These are phyloP conservation scores for Hucho hucho DNA, from an alignment of 2,113 vertebrate species.

Conservation along the genomic window DNA sequence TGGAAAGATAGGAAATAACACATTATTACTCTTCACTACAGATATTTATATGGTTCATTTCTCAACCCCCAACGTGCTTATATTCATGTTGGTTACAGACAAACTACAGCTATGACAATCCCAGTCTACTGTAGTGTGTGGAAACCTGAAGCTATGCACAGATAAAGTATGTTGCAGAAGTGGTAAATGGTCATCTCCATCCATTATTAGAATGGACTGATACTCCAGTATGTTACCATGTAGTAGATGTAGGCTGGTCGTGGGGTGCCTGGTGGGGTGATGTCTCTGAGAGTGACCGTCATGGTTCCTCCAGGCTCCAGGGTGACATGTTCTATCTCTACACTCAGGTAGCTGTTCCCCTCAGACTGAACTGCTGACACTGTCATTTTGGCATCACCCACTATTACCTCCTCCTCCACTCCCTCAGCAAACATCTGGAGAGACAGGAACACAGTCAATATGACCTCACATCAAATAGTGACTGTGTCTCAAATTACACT, in stretches of 20 bases:
- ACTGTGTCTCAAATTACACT: too few relatives aligned
- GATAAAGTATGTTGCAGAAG: too few relatives aligned
- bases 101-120: too few relatives aligned
- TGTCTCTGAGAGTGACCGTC: slow-evolving; percentile 48
- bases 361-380: slow-evolving; percentile 42
- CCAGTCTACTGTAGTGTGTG: too few relatives aligned
- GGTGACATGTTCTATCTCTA: slow-evolving; percentile 51
- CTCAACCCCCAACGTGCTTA: too few relatives aligned
- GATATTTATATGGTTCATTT: too few relatives aligned
- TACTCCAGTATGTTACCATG: slow-evolving; percentile 49
- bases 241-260: slow-evolving; percentile 67
- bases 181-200: too few relatives aligned
- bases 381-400: slow-evolving; percentile 38
- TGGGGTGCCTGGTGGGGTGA: slow-evolving; percentile 38
- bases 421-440: slow-evolving; percentile 64
- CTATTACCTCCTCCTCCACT: slow-evolving; percentile 21
- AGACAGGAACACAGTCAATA: not conserved
- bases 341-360: slow-evolving; percentile 57
- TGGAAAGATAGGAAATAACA: not conserved
- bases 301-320: slow-evolving; percentile 59
- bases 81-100: too few relatives aligned
- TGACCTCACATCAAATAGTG: too few relatives aligned
- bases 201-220: too few relatives aligned
- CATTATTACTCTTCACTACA: not conserved
- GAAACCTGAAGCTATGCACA: too few relatives aligned